Conservation (phyloP, 2,888 invertebrate species). For the Mythimna lalbum region DNA sequence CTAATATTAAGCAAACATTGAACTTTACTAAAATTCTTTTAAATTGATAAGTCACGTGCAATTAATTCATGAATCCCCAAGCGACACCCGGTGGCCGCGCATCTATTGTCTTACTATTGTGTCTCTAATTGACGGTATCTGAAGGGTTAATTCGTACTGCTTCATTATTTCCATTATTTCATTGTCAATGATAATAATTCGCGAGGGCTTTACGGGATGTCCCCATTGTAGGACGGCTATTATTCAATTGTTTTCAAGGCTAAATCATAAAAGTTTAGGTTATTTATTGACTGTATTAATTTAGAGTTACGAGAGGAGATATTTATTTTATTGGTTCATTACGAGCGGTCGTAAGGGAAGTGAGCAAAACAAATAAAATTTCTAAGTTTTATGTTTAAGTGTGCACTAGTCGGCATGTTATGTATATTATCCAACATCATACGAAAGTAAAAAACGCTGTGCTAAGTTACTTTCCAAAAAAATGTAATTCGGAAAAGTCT, state of each 20-base stretch:
- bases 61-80: too few relatives aligned
- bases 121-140: too few relatives aligned
- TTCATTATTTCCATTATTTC: slow-evolving; percentile 47
- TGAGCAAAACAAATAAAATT: slow-evolving; percentile 30
- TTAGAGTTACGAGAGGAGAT: slow-evolving; percentile 45
- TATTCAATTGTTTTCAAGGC: slow-evolving; percentile 71
- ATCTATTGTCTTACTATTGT: too few relatives aligned
- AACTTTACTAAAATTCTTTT: background rate
- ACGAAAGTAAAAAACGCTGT: too few relatives aligned
- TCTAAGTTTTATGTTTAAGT: slow-evolving; percentile 43
- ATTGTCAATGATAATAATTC: slow-evolving; percentile 58
- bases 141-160: slow-evolving; percentile 25
- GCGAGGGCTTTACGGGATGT: slow-evolving; percentile 63
- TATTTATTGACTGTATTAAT: slow-evolving; percentile 50
- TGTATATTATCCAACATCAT: too few relatives aligned
- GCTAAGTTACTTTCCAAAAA: too few relatives aligned
- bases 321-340: slow-evolving; percentile 54
- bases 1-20: too few relatives aligned
- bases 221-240: slow-evolving; percentile 59
- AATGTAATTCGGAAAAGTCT: too few relatives aligned
- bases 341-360: slow-evolving; percentile 46
- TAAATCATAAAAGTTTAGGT: slow-evolving; percentile 65
- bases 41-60: background rate
- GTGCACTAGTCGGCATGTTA: too few relatives aligned
- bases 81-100: too few relatives aligned